Conservation (phyloP, 2,888 invertebrate species). For the Cremastobaeus sp. region DNA sequence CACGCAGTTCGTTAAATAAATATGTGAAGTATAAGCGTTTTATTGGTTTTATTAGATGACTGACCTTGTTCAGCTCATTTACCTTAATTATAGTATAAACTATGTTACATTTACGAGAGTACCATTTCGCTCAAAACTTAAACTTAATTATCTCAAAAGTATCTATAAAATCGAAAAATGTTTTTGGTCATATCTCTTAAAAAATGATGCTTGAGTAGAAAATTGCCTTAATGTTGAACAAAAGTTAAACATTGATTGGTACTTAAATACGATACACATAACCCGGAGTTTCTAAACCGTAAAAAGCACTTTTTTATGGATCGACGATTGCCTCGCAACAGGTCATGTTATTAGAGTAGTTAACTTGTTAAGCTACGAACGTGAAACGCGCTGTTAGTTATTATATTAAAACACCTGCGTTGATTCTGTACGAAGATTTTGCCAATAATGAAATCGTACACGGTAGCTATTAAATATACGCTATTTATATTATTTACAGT, state of each 20-base stretch:
- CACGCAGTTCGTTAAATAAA: too few relatives aligned
- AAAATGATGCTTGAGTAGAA: conserved; percentile 50
- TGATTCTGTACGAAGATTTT: conserved; percentile 40
- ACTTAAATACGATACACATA: conserved; percentile 45
- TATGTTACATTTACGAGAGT: conserved; percentile 58
- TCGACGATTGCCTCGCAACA: conserved; percentile 52
- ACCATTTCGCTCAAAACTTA: conserved; percentile 53
- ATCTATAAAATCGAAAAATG: conserved; percentile 59
- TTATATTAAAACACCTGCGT: conserved; percentile 51
- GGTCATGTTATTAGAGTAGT: conserved; percentile 50
- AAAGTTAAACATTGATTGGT: conserved; percentile 52
- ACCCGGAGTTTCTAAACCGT: conserved; percentile 54
- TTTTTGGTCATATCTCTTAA: conserved; percentile 49
- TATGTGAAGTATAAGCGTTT: conserved; percentile 38
- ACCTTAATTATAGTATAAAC: conserved; percentile 60
- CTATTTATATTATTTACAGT: too few relatives aligned
- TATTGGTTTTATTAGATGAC: conserved; percentile 61
- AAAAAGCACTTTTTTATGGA: conserved; percentile 52
- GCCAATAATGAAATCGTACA: conserved; percentile 25
- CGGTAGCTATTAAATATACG: conserved; percentile 23
- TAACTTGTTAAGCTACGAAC: conserved; percentile 53
- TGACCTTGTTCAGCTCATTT: conserved; percentile 59
- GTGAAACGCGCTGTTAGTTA: conserved; percentile 39
- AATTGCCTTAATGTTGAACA: conserved; percentile 54
- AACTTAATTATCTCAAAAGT: conserved; percentile 57